phyloP scores from a whole-genome alignment of 2,113 vertebrate species.

The Eudyptes chrysolophus region DNA sequence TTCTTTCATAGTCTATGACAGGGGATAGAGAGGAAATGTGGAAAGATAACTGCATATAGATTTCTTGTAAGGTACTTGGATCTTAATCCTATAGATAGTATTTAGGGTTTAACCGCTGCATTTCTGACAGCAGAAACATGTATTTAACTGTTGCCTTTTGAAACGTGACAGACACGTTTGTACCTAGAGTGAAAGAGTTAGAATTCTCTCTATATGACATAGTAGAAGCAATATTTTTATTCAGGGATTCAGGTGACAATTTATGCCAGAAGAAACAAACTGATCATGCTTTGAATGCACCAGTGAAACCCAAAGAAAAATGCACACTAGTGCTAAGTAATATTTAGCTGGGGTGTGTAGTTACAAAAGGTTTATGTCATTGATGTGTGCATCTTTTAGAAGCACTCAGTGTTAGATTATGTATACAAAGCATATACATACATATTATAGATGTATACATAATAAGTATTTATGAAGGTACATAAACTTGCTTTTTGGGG shows the following conservation, averaged over 20 bases:
- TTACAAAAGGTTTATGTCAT: not conserved
- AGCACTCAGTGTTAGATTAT: not conserved
- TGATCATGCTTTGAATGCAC: not conserved
- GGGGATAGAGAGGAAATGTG: not conserved
- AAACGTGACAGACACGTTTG: conserved; percentile 59
- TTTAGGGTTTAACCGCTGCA: conserved; percentile 54
- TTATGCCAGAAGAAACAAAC: conserved; percentile 56
- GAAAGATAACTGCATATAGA: conserved; percentile 4
- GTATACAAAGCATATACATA: not conserved
- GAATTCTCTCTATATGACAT: conserved; percentile 22
- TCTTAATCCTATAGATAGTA: not conserved
- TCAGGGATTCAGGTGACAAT: conserved; percentile 41
- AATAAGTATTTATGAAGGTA: not conserved
- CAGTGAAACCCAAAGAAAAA: conserved; percentile 15
- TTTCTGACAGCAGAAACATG: conserved; percentile 64
- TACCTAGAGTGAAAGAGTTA: not conserved
- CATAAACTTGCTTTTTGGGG: not conserved
- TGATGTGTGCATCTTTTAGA: not conserved
- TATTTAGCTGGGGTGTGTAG: not conserved
- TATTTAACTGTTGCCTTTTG: conserved; percentile 58
- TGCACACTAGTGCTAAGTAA: not conserved
- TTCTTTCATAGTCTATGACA: conserved; percentile 20
- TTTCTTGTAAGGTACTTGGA: not conserved
- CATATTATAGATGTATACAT: not conserved
- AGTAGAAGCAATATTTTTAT: conserved; percentile 58